phyloP scores from a whole-genome alignment of 2,797 vertebrate genomes.

The Typhlichthys subterraneus region DNA sequence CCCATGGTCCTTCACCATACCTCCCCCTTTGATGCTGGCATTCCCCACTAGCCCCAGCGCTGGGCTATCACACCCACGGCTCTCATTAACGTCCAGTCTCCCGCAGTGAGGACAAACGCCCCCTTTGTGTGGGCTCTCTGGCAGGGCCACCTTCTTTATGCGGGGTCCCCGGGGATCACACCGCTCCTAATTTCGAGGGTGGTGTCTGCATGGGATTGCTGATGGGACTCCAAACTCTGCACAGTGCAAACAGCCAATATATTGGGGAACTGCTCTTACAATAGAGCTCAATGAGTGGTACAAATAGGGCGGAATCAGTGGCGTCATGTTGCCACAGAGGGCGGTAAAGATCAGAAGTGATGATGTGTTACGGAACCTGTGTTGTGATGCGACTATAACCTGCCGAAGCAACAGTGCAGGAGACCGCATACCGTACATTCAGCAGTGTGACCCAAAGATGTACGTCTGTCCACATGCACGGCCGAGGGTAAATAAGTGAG shows the following conservation, averaged over 20 bases:
- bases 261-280: conserved; percentile 46
- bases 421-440: conserved; percentile 21
- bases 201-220: conserved; percentile 59
- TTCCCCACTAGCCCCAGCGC: conserved; percentile 68
- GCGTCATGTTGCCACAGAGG: conserved; percentile 42
- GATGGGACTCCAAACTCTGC: conserved; percentile 61
- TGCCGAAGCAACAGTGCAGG: conserved; percentile 4
- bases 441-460: conserved; percentile 39
- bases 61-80: conserved; percentile 67
- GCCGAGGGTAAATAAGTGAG: conserved; percentile 46
- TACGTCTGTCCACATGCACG: conserved; percentile 58
- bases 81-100: conserved; percentile 74
- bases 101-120: conserved; percentile 74
- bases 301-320: conserved; percentile 40
- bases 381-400: conserved; percentile 1
- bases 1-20: conserved; percentile 64
- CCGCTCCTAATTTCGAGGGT: conserved; percentile 70
- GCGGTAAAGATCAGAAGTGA: conserved; percentile 44
- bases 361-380: conserved; percentile 14
- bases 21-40: conserved; percentile 76
- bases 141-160: conserved; percentile 63
- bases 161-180: conserved; percentile 58
- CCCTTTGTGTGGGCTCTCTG: conserved; percentile 67
- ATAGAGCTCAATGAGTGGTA: conserved; percentile 41
- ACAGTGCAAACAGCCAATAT: conserved; percentile 31